Evolutionary conservation across 1,140 invertebrate genomes (phyloP).

Genomic region (Catajapyx aquilonaris): DNA sequence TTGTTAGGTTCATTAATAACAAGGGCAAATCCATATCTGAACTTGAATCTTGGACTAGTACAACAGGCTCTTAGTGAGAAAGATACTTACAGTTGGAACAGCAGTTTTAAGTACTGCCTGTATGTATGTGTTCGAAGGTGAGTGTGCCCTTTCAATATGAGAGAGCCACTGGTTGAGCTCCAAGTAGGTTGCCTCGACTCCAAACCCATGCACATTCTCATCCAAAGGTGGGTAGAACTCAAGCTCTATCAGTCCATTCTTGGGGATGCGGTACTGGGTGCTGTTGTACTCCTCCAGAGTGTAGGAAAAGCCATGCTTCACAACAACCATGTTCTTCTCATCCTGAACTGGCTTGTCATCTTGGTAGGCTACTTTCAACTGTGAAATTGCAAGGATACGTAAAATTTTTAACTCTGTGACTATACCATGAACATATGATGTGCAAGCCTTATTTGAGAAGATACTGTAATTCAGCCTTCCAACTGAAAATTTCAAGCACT

Average conservation of each 20-base stretch:
- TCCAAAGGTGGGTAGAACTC: conserved; percentile 40
- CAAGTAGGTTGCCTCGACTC: conserved; percentile 38
- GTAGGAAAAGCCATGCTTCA: conserved; percentile 42
- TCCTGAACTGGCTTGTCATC: conserved; percentile 48
- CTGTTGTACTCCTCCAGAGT: conserved; percentile 38
- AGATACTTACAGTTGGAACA: no score
- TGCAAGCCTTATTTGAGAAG: no score
- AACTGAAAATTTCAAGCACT: no score
- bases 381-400: conserved; percentile 5
- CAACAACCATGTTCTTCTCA: conserved; percentile 31
- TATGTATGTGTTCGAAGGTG: no score
- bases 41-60: no score
- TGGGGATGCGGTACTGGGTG: conserved; percentile 32
- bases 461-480: no score
- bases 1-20: no score
- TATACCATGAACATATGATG: conserved; percentile 4
- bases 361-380: conserved; percentile 49
- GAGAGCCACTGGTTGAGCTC: no score
- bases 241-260: conserved; percentile 44
- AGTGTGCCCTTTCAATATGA: no score
- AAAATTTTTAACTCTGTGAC: conserved; percentile 2
- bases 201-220: conserved; percentile 28
- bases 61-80: no score
- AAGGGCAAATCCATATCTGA: no score
- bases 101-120: no score